A percentile compares a stretch with the other conserved stretches of the same genome.
phyloP scores from a whole-genome alignment of 2,888 invertebrate species.

The Chymomyza procnemis region DNA sequence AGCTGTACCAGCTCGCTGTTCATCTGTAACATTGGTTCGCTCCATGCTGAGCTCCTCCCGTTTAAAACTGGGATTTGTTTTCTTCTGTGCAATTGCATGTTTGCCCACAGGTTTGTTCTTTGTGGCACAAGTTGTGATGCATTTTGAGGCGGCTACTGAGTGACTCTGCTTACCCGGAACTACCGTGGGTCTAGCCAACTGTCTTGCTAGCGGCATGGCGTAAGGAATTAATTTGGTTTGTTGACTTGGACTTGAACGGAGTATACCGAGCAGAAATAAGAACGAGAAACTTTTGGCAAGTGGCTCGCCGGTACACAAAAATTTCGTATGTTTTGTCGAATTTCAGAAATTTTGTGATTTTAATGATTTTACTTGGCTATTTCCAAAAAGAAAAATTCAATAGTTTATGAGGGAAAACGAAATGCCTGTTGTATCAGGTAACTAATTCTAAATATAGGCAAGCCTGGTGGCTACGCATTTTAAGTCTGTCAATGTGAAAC shows the following conservation, averaged over 20 bases:
- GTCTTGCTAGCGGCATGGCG: slow-evolving; percentile 8
- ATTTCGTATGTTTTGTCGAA: slow-evolving; percentile 43
- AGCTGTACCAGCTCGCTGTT: neutral
- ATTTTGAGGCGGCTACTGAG: neutral
- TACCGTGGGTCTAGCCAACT: neutral
- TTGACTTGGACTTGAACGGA: neutral
- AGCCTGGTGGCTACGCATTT: no score
- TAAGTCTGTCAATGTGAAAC: no score
- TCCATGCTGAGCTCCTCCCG: neutral
- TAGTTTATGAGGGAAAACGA: neutral
- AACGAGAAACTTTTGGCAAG: slow-evolving; percentile 12
- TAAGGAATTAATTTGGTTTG: slow-evolving; percentile 41
- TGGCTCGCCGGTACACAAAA: slow-evolving; percentile 55
- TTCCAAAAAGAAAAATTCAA: slow-evolving; percentile 32
- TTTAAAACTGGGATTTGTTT: slow-evolving; percentile 1
- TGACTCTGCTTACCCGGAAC: slow-evolving; percentile 1
- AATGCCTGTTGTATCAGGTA: neutral
- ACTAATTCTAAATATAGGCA: no score
- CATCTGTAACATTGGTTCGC: neutral
- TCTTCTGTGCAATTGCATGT: neutral
- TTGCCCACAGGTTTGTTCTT: neutral
- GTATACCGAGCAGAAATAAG: slow-evolving; percentile 17
- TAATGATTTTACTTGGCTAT: slow-evolving; percentile 50
- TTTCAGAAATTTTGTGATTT: neutral
- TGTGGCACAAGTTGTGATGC: neutral